Conservation (phyloP, 37 sponge, comb jelly and placozoan genomes). For the Crambe crambe region DNA sequence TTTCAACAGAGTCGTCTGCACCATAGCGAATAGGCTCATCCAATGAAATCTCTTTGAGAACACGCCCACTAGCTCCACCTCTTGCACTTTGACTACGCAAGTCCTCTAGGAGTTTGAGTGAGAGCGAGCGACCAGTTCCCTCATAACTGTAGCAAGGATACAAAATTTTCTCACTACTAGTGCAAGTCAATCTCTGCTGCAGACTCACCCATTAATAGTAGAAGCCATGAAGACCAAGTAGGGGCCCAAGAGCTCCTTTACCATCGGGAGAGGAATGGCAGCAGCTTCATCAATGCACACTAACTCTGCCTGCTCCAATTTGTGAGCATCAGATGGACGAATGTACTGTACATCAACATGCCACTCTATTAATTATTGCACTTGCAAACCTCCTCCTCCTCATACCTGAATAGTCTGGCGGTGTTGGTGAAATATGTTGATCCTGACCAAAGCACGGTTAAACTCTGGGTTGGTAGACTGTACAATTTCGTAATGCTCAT, state of each 20-base stretch:
- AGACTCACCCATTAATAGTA: conserved; percentile 90
- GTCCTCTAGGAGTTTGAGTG: conserved; percentile 88
- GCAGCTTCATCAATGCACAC: conserved; percentile 97
- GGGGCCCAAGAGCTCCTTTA: conserved; percentile 87
- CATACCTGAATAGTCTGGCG: conserved; percentile 90
- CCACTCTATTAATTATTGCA: neutral
- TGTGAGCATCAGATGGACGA: conserved; percentile 81
- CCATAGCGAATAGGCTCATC: conserved; percentile 93
- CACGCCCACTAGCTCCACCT: conserved; percentile 60
- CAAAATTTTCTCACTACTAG: no score
- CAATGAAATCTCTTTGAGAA: conserved; percentile 75
- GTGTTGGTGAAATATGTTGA: conserved; percentile 91
- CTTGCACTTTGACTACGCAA: conserved; percentile 67
- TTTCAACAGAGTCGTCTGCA: conserved; percentile 80
- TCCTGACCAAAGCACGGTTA: conserved; percentile 86
- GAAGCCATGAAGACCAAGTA: conserved; percentile 97
- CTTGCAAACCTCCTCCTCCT: neutral
- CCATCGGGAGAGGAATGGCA: conserved; percentile 97
- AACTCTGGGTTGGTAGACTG: conserved; percentile 93
- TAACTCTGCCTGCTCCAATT: conserved; percentile 95
- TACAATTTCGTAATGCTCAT: conserved; percentile 87
- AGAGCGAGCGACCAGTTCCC: conserved; percentile 95
- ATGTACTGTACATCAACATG: conserved; percentile 76
- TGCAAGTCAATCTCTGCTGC: no score
- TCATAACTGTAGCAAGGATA: conserved; percentile 69